These are phyloP conservation scores for Ruditapes philippinarum DNA, from an alignment of 1,140 invertebrate species.

Conservation along the genomic window DNA sequence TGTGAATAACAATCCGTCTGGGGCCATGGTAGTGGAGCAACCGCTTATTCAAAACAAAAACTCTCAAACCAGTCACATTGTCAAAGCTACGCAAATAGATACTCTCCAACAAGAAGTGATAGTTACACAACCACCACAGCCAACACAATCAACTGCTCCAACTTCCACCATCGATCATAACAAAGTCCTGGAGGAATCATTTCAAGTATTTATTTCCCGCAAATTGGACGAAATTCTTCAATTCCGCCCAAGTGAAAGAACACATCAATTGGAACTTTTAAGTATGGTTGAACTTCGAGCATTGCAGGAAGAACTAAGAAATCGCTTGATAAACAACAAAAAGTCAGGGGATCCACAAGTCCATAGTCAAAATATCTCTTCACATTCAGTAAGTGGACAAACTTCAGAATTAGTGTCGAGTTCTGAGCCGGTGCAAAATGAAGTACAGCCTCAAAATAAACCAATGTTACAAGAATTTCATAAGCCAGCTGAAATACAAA, in stretches of 20 bases:
- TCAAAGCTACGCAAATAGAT: background rate
- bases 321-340: constrained; percentile 12
- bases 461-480: background rate
- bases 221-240: constrained; percentile 44
- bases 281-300: constrained; percentile 35
- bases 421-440: background rate
- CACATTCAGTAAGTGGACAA: background rate
- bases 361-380: background rate
- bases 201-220: constrained; percentile 14
- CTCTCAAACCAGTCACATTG: background rate
- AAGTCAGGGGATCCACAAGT: too few relatives aligned
- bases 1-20: background rate
- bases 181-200: background rate
- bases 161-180: background rate
- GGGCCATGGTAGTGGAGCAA: background rate
- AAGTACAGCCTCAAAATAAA: background rate
- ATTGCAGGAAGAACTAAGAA: constrained; percentile 46
- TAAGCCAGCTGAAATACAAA: background rate
- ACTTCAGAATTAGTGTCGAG: background rate
- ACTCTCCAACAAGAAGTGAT: background rate
- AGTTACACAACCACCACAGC: background rate
- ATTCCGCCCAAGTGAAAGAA: constrained; percentile 8
- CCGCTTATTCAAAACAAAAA: background rate
- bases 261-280: constrained; percentile 18
- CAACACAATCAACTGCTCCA: background rate